Conservation (phyloP, 2,888 invertebrate species). For the Luperina testacea region DNA sequence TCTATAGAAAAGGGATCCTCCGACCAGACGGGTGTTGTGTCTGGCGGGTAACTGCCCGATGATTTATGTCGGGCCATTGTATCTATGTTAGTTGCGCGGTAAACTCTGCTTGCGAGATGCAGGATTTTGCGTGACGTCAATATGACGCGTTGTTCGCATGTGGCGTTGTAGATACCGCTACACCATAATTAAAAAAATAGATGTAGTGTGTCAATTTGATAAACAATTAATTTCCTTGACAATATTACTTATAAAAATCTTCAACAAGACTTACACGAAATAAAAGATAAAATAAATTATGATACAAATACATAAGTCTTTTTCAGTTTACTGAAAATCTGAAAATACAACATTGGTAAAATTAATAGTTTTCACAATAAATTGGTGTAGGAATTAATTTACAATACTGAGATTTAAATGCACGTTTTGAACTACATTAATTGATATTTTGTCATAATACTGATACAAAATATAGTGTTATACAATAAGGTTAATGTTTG, state of each 20-base stretch:
- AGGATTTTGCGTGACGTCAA: too few relatives aligned
- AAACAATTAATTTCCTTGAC: neutral
- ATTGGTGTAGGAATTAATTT: neutral
- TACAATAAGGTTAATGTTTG: neutral
- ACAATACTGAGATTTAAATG: slow-evolving; percentile 54
- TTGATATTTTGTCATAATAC: slow-evolving; percentile 39
- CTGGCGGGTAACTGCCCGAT: too few relatives aligned
- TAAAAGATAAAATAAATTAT: neutral
- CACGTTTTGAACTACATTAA: slow-evolving; percentile 14
- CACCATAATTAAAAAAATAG: too few relatives aligned
- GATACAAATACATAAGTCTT: neutral
- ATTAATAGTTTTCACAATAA: neutral
- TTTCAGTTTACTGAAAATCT: neutral
- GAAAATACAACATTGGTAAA: neutral
- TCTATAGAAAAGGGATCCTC: too few relatives aligned
- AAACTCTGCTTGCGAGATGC: too few relatives aligned
- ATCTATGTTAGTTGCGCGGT: too few relatives aligned
- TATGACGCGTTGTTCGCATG: too few relatives aligned
- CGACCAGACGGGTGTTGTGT: too few relatives aligned
- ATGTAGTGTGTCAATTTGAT: neutral
- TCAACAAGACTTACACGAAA: neutral
- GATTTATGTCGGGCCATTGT: too few relatives aligned
- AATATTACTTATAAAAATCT: too few relatives aligned
- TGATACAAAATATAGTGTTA: neutral
- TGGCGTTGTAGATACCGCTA: too few relatives aligned